Base-by-base conservation (phyloP, 1,140 invertebrate species). In the Drosophila prosaltans region DNA sequence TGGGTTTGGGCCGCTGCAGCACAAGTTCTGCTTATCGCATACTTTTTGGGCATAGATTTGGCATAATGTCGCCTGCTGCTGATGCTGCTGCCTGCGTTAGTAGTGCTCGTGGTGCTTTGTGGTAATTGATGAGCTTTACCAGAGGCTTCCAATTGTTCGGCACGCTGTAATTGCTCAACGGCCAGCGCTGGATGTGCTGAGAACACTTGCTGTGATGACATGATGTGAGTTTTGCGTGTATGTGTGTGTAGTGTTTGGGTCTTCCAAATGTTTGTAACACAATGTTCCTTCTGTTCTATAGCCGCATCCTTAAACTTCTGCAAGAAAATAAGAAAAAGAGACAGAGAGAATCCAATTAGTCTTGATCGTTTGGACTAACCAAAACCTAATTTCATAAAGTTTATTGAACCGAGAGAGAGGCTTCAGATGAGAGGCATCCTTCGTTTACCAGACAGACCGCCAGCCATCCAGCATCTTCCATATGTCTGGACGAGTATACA, bases 151-250 rank as follows among this genome's bases (percentile, higher is more conserved):
- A 72, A 63, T 70, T 81, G 71, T 59, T 88, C 74, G 43, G 85
- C 82, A 48, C 72, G 85, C 67, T 89, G 83, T 68, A 91, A 70
- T 70, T 91, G 90, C 75, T 91, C 81, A 71, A 76, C 74, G 61
- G 90, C 89, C 77, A 91, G 74, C 74, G 78, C 90, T 78, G 90
- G 90, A 91, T 91, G 90, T 72, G 90, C 86, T 54, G 90, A 91
- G 72, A 85, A 91, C 70, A 85, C 78, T 81, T 91, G 80, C 74
- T 89, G 73, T 32, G 84, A 81, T 32, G 84, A 84, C 84, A 88
- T 88, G 36, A 48, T 63, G 58, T 59, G 28, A 54, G 32, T 58
- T 24, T 11, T 32, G 30, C 66, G 45, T 40, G 45, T 51, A 21
- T 43, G 41, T 65, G 5, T 45, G 26, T 41, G 54, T 45, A 41